Evolutionary conservation across 2,113 vertebrate genomes (phyloP), one percentile per base, ranked within the genome.

Genomic region (Garra rufa): DNA sequence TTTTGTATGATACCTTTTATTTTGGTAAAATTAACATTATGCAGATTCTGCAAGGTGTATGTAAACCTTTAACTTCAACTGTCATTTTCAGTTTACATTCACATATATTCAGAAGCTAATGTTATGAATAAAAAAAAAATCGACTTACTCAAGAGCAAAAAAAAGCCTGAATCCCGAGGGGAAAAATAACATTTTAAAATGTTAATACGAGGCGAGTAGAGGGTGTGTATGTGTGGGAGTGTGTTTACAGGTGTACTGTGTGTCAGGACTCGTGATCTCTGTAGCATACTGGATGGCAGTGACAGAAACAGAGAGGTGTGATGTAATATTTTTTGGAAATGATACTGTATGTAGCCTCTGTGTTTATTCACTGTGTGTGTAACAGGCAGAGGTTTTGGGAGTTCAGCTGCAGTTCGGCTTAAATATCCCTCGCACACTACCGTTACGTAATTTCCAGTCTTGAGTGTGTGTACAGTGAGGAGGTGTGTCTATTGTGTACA

Each of bases 361-460:
- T 57, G 50, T n/a, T 76, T 17, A 26, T 78, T n/a, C 3, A 0
- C 13, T 57, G 69, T 71, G n/a, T 69, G 69, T 76, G 71, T 55
- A 28, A 71, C 30, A 55, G 55, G 28, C 48, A 55, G 34, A 70
- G 46, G 41, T 13, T 79, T 41, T 76, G 70, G 73, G 65, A 81
- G 86, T 87, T 87, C 86, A 87, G 50, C 48, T 41, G 57, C 50
- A 77, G 83, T 77, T 85, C 13, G 26, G 6, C 52, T 65, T 50
- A 75, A 79, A 73, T 59, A 71, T 80, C 34, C 38, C 4, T 84
- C 63, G 55, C 41, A 61, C 46, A 7, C 73, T 71, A 76, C 17
- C 28, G 6, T 85, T 85, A 82, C 78, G 61, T 77, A 76, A 82
- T 85, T 82, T 86, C n/a, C 69, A 67, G 48, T 83, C 59, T 34